Percentiles rank a stretch among this genome's conserved stretches.
Conservation (phyloP, 2,888 invertebrate species). For the Eristalis tenax region DNA sequence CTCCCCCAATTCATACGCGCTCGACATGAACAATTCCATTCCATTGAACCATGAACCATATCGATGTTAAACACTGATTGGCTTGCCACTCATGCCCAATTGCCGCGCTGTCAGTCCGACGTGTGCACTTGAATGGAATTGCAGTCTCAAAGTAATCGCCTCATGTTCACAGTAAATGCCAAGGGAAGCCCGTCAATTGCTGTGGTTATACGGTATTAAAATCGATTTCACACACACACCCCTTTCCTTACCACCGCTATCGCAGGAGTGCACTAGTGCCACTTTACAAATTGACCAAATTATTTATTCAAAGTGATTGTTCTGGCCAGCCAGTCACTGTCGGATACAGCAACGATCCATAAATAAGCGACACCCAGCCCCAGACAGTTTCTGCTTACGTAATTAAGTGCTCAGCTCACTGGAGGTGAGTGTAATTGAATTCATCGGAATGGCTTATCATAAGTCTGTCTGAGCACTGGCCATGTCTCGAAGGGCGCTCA, state of each 20-base stretch:
- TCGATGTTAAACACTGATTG: background rate
- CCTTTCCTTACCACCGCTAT: background rate
- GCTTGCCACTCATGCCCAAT: background rate
- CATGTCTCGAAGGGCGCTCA: background rate
- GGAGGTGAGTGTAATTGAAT: constrained; percentile 2
- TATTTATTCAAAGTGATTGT: constrained; percentile 66
- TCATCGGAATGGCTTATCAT: constrained; percentile 5
- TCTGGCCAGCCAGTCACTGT: constrained; percentile 37
- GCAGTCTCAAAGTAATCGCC: background rate
- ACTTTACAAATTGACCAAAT: constrained; percentile 66
- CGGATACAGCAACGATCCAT: constrained; percentile 36
- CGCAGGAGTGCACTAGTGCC: constrained; percentile 32
- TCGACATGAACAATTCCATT: background rate
- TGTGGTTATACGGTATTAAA: constrained; percentile 19
- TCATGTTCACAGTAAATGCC: background rate
- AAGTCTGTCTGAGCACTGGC: background rate
- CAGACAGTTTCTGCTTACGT: background rate
- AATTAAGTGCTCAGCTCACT: constrained; percentile 18
- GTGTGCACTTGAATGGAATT: background rate
- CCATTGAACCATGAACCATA: background rate
- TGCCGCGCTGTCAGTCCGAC: background rate
- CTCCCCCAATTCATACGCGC: background rate
- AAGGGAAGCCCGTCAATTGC: constrained; percentile 20
- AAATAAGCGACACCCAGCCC: constrained; percentile 21
- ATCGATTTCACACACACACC: background rate